phyloP scores from a whole-genome alignment of 2,797 vertebrate genomes.

The Calcarius lapponicus region DNA sequence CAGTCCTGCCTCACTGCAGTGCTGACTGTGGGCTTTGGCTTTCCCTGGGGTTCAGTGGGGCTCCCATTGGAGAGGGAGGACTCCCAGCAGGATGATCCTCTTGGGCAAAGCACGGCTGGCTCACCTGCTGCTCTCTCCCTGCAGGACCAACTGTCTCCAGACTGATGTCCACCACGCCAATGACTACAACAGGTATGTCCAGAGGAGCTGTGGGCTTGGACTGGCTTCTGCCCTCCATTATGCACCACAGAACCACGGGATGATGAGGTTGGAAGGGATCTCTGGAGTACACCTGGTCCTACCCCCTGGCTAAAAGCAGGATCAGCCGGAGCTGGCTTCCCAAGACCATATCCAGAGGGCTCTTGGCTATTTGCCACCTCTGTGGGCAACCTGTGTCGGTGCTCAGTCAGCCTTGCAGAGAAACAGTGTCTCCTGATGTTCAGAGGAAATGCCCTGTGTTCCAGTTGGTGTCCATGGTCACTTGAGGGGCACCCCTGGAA shows the following conservation, averaged over 20 bases:
- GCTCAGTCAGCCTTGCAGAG: background rate
- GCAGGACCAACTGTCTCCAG: fast-evolving
- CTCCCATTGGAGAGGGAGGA: fast-evolving
- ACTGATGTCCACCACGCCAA: fast-evolving
- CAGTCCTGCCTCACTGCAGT: background rate
- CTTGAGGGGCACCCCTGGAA: background rate
- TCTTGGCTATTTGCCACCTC: background rate
- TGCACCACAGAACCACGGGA: background rate
- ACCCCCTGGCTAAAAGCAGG: background rate
- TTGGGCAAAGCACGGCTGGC: background rate
- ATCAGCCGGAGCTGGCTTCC: background rate
- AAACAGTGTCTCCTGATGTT: background rate
- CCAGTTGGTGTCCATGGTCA: background rate
- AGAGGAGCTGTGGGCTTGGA: background rate
- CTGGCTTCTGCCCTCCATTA: background rate
- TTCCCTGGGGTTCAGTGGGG: fast-evolving
- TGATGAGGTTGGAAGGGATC: background rate
- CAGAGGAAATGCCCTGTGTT: background rate
- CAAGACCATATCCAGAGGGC: background rate
- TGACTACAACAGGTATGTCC: background rate
- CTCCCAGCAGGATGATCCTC: background rate
- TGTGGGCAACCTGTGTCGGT: background rate
- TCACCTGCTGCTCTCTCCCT: background rate
- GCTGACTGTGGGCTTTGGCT: background rate
- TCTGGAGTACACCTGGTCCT: background rate